These are phyloP conservation scores for Antechinus flavipes DNA, from an alignment of 2,113 vertebrate species.

Conservation along the genomic window DNA sequence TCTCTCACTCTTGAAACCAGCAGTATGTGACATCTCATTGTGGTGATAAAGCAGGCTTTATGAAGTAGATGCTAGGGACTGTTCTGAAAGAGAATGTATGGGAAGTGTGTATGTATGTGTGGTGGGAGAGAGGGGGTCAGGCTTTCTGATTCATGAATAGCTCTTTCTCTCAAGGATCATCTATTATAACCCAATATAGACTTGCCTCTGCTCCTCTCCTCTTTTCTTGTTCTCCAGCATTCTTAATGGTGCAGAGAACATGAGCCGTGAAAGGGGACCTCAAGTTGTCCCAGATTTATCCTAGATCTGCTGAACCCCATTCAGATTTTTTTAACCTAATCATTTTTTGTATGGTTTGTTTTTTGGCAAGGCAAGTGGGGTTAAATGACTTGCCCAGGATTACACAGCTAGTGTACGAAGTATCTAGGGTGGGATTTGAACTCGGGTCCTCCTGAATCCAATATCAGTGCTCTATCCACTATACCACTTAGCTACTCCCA, in stretches of 20 bases:
- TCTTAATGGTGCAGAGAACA: neutral
- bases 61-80: neutral
- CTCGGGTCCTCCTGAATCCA: too few species aligned
- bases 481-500: neutral
- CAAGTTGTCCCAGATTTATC: neutral
- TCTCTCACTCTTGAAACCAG: constrained; percentile 44
- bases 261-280: neutral
- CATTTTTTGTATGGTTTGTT: too few species aligned
- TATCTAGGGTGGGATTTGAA: too few species aligned
- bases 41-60: constrained; percentile 27
- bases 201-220: neutral
- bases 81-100: constrained; percentile 10
- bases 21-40: constrained; percentile 31
- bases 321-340: too few species aligned
- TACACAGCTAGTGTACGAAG: too few species aligned
- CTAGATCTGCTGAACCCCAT: neutral
- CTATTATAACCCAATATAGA: neutral
- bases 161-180: neutral
- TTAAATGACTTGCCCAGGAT: too few species aligned
- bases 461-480: too few species aligned
- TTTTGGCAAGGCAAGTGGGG: too few species aligned
- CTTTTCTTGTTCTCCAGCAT: neutral
- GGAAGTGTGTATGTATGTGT: neutral
- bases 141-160: constrained; percentile 8
- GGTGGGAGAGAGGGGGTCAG: neutral